These are phyloP conservation scores for Micrastur ruficollis DNA, from an alignment of 2,797 vertebrate species.

Conservation along the genomic window DNA sequence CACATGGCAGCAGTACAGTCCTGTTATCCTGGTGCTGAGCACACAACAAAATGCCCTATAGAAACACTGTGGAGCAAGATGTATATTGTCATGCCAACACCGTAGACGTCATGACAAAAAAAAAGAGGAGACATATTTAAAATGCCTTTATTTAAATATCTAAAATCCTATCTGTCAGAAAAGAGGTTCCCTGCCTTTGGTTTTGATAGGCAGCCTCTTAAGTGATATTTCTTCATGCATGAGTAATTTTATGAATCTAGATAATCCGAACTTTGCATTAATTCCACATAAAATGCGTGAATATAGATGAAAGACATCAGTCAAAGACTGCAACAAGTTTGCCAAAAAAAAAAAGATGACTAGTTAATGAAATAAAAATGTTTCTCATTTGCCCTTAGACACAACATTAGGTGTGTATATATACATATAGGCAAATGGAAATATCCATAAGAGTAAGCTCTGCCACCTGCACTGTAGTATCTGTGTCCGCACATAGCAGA, in stretches of 20 bases:
- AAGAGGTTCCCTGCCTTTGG: background rate
- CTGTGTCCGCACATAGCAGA: background rate
- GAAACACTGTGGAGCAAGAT: background rate
- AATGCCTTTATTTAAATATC: background rate
- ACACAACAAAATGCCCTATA: background rate
- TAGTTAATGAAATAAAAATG: background rate
- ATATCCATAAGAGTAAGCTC: background rate
- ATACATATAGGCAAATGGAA: background rate
- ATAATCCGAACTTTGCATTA: background rate
- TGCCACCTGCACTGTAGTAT: background rate
- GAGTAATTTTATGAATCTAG: background rate
- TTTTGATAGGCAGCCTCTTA: background rate
- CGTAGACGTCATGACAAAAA: too few relatives aligned
- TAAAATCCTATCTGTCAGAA: background rate
- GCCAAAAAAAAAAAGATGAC: background rate
- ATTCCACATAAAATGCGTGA: background rate
- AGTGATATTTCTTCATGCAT: background rate
- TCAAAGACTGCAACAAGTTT: background rate
- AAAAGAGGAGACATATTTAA: background rate
- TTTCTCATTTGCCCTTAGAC: background rate
- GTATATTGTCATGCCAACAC: background rate
- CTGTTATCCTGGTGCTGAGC: background rate
- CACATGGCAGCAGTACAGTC: rapidly evolving
- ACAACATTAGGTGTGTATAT: rapidly evolving
- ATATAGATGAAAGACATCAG: background rate